Evolutionary conservation across 2,797 vertebrate genomes (phyloP).

Genomic region (Decapterus maruadsi): DNA sequence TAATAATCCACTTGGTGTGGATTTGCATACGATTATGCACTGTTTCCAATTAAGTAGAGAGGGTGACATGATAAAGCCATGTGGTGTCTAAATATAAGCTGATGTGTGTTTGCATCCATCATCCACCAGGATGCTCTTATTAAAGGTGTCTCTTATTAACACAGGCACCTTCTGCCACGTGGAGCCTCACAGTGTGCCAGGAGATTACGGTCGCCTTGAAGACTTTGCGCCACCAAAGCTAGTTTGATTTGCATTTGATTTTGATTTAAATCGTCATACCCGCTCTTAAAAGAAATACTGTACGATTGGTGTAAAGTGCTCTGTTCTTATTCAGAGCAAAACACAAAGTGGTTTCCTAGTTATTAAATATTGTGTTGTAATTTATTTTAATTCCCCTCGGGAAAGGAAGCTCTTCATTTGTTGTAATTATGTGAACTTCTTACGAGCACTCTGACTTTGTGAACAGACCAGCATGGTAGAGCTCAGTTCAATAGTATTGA

Average conservation of each 20-base stretch:
- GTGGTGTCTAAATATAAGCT: constrained; percentile 61
- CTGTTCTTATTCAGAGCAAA: not conserved
- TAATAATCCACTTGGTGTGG: constrained; percentile 71
- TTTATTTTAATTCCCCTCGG: not conserved
- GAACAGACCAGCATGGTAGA: constrained; percentile 38
- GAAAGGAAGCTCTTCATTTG: constrained; percentile 7
- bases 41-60: constrained; percentile 65
- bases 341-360: not conserved
- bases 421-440: constrained; percentile 29
- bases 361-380: not conserved
- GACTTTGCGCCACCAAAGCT: not conserved
- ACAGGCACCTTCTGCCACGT: constrained; percentile 37
- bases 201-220: constrained; percentile 3
- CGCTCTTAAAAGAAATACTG: not conserved
- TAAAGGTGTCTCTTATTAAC: constrained; percentile 56
- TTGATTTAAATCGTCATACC: not conserved
- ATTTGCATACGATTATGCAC: constrained; percentile 73
- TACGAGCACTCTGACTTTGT: constrained; percentile 34
- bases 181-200: constrained; percentile 2
- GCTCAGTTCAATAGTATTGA: constrained; percentile 24
- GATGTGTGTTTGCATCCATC: constrained; percentile 69
- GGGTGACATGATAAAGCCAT: constrained; percentile 59
- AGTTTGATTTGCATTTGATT: not conserved
- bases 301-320: not conserved
- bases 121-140: constrained; percentile 60